phyloP scores from a whole-genome alignment of 2,888 invertebrate genomes.

The Crioceris asparagi region DNA sequence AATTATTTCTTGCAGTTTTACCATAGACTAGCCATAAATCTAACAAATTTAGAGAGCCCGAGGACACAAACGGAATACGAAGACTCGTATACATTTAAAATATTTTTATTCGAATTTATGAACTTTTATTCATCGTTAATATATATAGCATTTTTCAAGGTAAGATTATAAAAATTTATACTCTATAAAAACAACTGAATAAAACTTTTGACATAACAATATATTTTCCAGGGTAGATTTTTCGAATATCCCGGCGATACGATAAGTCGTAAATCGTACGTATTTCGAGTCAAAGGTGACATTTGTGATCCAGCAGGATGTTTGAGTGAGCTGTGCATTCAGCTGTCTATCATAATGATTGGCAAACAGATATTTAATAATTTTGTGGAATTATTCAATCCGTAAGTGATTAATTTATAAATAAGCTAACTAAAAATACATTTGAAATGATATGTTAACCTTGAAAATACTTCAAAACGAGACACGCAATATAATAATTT shows the following conservation, averaged over 20 bases:
- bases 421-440: too few species aligned
- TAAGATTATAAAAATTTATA: constrained; percentile 30
- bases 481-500: too few species aligned
- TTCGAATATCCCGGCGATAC: constrained; percentile 81
- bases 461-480: too few species aligned
- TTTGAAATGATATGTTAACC: too few species aligned
- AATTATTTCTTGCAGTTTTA: constrained; percentile 52
- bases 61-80: constrained; percentile 95
- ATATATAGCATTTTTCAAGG: constrained; percentile 98
- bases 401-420: too few species aligned
- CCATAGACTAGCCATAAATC: constrained; percentile 68
- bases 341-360: constrained; percentile 88
- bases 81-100: constrained; percentile 94
- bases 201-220: neutral
- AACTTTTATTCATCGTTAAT: constrained; percentile 98
- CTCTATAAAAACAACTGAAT: neutral
- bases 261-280: constrained; percentile 60
- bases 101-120: constrained; percentile 97
- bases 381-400: constrained; percentile 79
- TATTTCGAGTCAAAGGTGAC: constrained; percentile 67
- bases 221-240: constrained; percentile 59
- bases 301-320: constrained; percentile 91
- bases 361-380: constrained; percentile 93
- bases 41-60: constrained; percentile 87
- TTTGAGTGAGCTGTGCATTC: constrained; percentile 85